phyloP scores from a whole-genome alignment of 2,113 vertebrate genomes.

The Muscicapa adusta region DNA sequence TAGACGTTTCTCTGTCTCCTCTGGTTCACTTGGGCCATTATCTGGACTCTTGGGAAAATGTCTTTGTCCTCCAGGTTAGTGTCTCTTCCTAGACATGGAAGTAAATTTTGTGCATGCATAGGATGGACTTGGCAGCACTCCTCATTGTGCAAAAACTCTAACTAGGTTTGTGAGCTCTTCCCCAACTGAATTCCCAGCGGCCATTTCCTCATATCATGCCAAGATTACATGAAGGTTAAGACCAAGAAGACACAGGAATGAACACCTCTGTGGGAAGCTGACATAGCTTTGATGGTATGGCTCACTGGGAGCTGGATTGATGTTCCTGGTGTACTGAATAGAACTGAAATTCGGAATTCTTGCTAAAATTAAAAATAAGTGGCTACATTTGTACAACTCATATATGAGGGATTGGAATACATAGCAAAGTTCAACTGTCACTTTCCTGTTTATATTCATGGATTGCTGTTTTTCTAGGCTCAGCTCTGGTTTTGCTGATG shows the following conservation, averaged over 20 bases:
- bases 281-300: background rate
- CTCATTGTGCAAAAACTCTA: background rate
- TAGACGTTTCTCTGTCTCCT: background rate
- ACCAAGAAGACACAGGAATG: background rate
- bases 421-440: background rate
- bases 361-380: background rate
- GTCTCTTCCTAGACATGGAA: background rate
- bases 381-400: background rate
- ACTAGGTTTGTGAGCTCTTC: background rate
- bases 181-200: background rate
- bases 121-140: rapidly evolving
- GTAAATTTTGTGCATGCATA: background rate
- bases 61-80: background rate
- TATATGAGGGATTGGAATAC: background rate
- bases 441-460: slow-evolving; percentile 44
- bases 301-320: background rate
- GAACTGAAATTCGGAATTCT: background rate
- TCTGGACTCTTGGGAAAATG: background rate
- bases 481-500: slow-evolving; percentile 44
- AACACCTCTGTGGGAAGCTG: background rate
- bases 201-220: background rate
- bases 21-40: background rate
- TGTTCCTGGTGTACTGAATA: background rate
- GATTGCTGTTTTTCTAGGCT: slow-evolving; percentile 48
- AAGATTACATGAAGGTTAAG: background rate